Evolutionary conservation across 92 coral and sea anemone genomes (phyloP).

Genomic region (Porites evermanni): DNA sequence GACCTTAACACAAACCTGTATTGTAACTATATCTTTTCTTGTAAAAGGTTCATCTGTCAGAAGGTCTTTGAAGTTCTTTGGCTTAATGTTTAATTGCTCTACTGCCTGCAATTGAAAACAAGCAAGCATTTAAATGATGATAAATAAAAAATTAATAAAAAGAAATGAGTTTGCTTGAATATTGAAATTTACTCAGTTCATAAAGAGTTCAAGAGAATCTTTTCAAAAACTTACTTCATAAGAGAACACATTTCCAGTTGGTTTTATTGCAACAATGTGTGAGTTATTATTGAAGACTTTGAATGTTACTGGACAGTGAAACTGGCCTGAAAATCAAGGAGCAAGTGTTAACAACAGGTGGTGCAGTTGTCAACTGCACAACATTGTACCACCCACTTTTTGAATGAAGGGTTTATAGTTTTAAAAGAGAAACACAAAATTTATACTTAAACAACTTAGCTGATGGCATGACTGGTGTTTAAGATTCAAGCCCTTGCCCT

Average conservation of each 20-base stretch:
- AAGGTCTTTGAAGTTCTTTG: slow-evolving; percentile 92
- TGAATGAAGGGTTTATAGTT: too few species aligned
- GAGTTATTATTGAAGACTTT: slow-evolving; percentile 93
- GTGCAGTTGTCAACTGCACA: too few species aligned
- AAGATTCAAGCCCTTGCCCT: too few species aligned
- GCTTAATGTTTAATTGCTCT: slow-evolving; percentile 89
- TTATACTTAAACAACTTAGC: too few species aligned
- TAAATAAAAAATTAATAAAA: not conserved
- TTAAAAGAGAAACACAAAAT: too few species aligned
- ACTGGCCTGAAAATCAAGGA: slow-evolving; percentile 63
- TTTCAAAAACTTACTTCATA: slow-evolving; percentile 72
- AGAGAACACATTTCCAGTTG: slow-evolving; percentile 96
- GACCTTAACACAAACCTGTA: slow-evolving; percentile 66
- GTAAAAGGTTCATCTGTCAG: slow-evolving; percentile 93
- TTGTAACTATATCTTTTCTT: slow-evolving; percentile 91
- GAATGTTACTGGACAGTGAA: slow-evolving; percentile 97
- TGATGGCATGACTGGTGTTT: too few species aligned
- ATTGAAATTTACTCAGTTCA: not conserved
- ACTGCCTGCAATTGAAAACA: slow-evolving; percentile 69
- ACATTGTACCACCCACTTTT: too few species aligned
- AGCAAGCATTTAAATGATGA: not conserved
- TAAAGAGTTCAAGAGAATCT: not conserved
- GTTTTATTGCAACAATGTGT: slow-evolving; percentile 90
- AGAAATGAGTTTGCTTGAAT: too few species aligned
- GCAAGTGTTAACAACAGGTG: not conserved